Evolutionary conservation across 2,113 vertebrate genomes (phyloP).

Genomic region (Rhinoptilus africanus): DNA sequence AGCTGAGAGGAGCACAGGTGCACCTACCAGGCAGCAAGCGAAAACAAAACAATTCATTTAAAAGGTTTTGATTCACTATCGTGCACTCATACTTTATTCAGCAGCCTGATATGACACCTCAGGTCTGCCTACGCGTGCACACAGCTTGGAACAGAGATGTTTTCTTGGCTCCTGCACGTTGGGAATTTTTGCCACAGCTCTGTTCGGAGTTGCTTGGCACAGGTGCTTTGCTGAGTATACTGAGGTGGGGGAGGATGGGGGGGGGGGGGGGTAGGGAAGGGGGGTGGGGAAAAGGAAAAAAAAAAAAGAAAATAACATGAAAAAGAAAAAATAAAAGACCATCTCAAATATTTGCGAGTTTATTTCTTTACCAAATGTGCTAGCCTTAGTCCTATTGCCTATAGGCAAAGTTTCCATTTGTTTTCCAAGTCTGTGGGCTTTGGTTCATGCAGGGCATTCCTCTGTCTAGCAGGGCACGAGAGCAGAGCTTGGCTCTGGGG

Average conservation of each 20-base stretch:
- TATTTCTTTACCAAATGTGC: not conserved
- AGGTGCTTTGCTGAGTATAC: not conserved
- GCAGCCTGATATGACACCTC: not conserved
- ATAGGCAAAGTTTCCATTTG: not conserved
- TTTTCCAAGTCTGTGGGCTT: not conserved
- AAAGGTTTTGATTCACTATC: constrained; percentile 36
- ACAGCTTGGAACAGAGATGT: not conserved
- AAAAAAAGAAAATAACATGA: not conserved
- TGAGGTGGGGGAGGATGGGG: not conserved
- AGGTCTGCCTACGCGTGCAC: not conserved
- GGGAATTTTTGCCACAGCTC: not conserved
- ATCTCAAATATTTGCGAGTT: not conserved
- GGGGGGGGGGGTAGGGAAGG: not conserved
- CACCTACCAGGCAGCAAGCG: not conserved
- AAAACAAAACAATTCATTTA: constrained; percentile 47
- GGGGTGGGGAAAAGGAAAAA: not conserved
- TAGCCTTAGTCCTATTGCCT: not conserved
- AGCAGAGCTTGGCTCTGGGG: not conserved
- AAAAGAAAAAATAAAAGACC: not conserved
- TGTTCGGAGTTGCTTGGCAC: not conserved
- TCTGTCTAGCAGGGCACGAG: not conserved
- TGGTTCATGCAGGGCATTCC: not conserved
- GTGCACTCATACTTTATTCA: not conserved
- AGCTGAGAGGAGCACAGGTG: constrained; percentile 24
- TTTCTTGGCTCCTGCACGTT: not conserved